Base-by-base conservation (phyloP, 2,888 invertebrate species). In the Timema cristinae region DNA sequence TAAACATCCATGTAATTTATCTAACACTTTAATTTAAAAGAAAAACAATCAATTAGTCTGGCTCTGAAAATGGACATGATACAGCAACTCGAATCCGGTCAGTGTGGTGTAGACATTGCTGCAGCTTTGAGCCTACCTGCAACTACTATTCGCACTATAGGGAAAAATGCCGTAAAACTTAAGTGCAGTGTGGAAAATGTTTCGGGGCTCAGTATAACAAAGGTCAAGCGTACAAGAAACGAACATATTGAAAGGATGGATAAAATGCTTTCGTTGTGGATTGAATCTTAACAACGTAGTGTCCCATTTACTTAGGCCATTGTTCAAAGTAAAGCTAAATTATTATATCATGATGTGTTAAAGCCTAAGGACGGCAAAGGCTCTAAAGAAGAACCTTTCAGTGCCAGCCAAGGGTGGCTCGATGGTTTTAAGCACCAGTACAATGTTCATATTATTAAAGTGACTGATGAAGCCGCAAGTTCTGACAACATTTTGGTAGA, bases 391-490 rank as follows among this genome's bases (percentile, higher is more conserved):
- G 59, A 59, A n/a, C 15, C 59, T 59, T 59, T 59, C 59, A 59
- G 9, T 59, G 59, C 59, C 15, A 59, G 59, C 59, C 15, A 1
- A 9, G 59, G 5, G 13, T 59, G 13, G n/a, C n/a, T n/a, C n/a
- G n/a, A n/a, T n/a, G n/a, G 8, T 32, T 59, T 59, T 8, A 59
- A 59, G 32, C 15, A n/a, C 8, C 32, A 6, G 9, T 6, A 59
- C 59, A 59, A 5, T 32, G 10, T 16, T 32, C 9, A 59, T 32
- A 59, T 13, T 7, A 59, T 59, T 8, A 59, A 59, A 59, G 59
- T 59, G 59, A 59, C 59, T 16, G 59, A n/a, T 8, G 59, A 59
- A 32, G 15, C 59, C n/a, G 59, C n/a, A n/a, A 59, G 59, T 59
- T 59, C 59, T 16, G 59, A 59, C 59, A 59, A 32, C 32, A 32